These are phyloP conservation scores for Melanotaenia nigrans DNA, from an alignment of 2,797 vertebrate genomes.

Conservation along the genomic window DNA sequence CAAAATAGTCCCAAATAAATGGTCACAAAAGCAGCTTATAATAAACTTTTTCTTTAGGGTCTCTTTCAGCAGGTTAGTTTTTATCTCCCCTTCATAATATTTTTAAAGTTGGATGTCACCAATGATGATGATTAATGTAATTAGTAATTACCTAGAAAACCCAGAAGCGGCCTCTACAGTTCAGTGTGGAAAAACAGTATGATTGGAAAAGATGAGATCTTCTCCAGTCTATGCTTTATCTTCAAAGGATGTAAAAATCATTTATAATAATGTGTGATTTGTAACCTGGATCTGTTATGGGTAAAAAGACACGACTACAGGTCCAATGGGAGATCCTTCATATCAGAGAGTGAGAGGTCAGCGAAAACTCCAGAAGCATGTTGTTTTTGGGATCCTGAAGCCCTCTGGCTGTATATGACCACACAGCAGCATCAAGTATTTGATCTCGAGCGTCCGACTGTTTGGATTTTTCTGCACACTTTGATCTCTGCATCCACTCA, in stretches of 20 bases:
- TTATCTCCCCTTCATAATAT: not conserved
- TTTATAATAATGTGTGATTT: not conserved
- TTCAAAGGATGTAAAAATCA: not conserved
- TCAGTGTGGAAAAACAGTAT: not conserved
- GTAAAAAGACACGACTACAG: not conserved
- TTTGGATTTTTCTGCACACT: slow-evolving; percentile 82
- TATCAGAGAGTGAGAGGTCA: not conserved
- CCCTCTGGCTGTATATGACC: slow-evolving; percentile 8
- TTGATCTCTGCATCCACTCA: slow-evolving; percentile 92
- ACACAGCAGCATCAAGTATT: slow-evolving; percentile 37
- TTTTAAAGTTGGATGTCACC: not conserved
- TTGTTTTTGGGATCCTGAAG: slow-evolving; percentile 24
- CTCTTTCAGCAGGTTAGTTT: not conserved
- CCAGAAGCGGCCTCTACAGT: not conserved
- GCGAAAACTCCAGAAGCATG: slow-evolving; percentile 19
- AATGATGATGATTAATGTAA: not conserved
- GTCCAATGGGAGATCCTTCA: not conserved
- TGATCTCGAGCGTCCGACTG: slow-evolving; percentile 74
- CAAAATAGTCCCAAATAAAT: not conserved
- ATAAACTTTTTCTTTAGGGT: not conserved
- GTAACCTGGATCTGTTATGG: not conserved
- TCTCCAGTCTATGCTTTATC: not conserved
- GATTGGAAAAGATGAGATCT: not conserved
- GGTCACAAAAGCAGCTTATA: not conserved
- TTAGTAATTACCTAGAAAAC: no score